Percentiles rank a stretch among this genome's conserved stretches.
phyloP scores from a whole-genome alignment of 2,113 vertebrate species.

The Ifrita kowaldi region DNA sequence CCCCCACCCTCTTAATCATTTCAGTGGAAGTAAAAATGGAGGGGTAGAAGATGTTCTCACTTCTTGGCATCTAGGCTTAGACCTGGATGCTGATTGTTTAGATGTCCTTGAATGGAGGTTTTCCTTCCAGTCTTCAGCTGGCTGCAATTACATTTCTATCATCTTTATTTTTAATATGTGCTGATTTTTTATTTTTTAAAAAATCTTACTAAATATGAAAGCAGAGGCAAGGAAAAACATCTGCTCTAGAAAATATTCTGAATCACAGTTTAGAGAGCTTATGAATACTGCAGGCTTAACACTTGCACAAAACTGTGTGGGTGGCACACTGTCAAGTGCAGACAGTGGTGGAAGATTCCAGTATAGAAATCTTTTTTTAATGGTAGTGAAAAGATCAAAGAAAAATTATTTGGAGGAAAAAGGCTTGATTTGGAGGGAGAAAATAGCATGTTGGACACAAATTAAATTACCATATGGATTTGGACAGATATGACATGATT shows the following conservation, averaged over 20 bases:
- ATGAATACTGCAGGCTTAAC: conserved; percentile 24
- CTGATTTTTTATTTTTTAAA: not conserved
- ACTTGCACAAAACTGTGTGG: not conserved
- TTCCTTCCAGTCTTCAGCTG: conserved; percentile 15
- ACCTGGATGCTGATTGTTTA: not conserved
- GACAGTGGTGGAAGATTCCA: conserved; percentile 20
- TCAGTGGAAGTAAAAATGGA: not conserved
- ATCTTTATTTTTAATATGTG: conserved; percentile 17
- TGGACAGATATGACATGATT: not conserved
- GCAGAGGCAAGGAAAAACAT: conserved; percentile 35
- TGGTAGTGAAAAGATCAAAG: not conserved
- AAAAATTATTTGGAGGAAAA: not conserved
- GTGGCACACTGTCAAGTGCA: conserved; percentile 24
- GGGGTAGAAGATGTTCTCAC: not conserved
- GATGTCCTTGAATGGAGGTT: not conserved
- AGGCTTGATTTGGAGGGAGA: not conserved
- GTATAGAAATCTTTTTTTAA: not conserved
- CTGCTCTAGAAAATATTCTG: conserved; percentile 19
- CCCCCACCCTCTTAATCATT: not conserved
- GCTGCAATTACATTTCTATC: conserved; percentile 14
- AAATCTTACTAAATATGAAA: conserved; percentile 26
- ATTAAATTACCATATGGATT: not conserved
- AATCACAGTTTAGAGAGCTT: not conserved
- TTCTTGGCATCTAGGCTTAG: not conserved
- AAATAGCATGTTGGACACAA: not conserved